A percentile compares a stretch with the other conserved stretches of the same genome.
Conservation (phyloP, 1,140 invertebrate species). For the Drosophila navojoa region DNA sequence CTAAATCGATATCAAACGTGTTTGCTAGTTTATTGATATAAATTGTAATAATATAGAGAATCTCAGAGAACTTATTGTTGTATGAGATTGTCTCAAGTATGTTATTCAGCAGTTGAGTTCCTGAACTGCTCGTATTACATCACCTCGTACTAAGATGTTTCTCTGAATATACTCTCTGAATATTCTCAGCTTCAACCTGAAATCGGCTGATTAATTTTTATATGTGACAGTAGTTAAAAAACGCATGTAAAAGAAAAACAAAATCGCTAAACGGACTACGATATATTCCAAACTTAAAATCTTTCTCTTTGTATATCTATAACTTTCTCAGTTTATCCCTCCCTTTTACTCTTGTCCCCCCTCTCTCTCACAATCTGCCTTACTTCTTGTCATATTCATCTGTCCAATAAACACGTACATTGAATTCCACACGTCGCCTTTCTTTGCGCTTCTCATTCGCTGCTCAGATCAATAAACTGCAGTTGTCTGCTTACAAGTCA, state of each 20-base stretch:
- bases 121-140: no score
- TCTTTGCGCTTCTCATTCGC: constrained; percentile 3
- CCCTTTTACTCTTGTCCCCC: no score
- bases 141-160: no score
- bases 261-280: no score
- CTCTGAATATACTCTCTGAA: no score
- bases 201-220: no score
- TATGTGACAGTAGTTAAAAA: no score
- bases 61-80: constrained; percentile 13
- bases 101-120: background rate
- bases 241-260: no score
- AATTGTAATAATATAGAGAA: constrained; percentile 4
- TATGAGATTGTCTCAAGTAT: constrained; percentile 17
- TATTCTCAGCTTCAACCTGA: no score
- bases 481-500: constrained; percentile 30
- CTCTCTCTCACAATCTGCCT: background rate
- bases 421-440: constrained; percentile 1
- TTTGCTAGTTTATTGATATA: constrained; percentile 11
- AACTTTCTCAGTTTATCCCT: no score
- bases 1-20: background rate
- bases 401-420: background rate
- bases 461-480: constrained; percentile 17
- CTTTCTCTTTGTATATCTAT: no score
- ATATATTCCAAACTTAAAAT: no score
- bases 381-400: background rate